phyloP scores from a whole-genome alignment of 2,797 vertebrate genomes.

The Macroramphosus scolopax region DNA sequence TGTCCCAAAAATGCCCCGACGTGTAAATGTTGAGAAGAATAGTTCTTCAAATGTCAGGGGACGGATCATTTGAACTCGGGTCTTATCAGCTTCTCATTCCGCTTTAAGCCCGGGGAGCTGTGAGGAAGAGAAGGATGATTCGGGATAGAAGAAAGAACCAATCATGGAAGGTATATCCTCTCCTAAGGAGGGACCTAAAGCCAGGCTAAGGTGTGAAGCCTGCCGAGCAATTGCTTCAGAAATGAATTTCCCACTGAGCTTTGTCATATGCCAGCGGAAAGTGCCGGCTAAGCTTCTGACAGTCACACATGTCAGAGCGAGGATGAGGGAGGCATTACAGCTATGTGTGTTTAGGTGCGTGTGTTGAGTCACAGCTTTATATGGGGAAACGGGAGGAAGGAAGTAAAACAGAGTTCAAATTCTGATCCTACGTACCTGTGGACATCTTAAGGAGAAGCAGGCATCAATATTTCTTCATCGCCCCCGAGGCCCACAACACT shows the following conservation, averaged over 20 bases:
- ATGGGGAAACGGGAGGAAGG: slow-evolving; percentile 5
- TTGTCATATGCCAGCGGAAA: slow-evolving; percentile 45
- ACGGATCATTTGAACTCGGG: slow-evolving; percentile 33
- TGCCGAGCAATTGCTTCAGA: slow-evolving; percentile 36
- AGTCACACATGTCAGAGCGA: slow-evolving; percentile 32
- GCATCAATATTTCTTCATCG: slow-evolving; percentile 41
- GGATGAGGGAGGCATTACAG: slow-evolving; percentile 17
- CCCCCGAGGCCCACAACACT: slow-evolving; percentile 19
- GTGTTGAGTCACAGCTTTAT: slow-evolving; percentile 16
- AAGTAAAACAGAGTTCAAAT: slow-evolving; percentile 36
- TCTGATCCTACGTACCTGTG: slow-evolving; percentile 29
- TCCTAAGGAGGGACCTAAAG: slow-evolving; percentile 38
- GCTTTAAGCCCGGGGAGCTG: slow-evolving; percentile 28
- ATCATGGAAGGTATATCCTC: slow-evolving; percentile 29
- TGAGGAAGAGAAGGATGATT: slow-evolving; percentile 15
- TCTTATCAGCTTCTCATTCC: slow-evolving; percentile 33
- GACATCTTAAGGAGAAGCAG: slow-evolving; percentile 44
- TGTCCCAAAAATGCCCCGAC: background rate
- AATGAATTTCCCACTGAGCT: slow-evolving; percentile 50
- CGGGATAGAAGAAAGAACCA: slow-evolving; percentile 26
- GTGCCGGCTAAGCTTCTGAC: slow-evolving; percentile 49
- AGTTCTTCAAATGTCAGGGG: slow-evolving; percentile 44
- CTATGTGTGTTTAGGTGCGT: slow-evolving; percentile 6
- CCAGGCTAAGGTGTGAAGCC: slow-evolving; percentile 42
- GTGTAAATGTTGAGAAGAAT: slow-evolving; percentile 15